Evolutionary conservation across 2,888 invertebrate species (phyloP), one percentile per base, ranked within the genome.

Genomic region (Creontiades dilutus): DNA sequence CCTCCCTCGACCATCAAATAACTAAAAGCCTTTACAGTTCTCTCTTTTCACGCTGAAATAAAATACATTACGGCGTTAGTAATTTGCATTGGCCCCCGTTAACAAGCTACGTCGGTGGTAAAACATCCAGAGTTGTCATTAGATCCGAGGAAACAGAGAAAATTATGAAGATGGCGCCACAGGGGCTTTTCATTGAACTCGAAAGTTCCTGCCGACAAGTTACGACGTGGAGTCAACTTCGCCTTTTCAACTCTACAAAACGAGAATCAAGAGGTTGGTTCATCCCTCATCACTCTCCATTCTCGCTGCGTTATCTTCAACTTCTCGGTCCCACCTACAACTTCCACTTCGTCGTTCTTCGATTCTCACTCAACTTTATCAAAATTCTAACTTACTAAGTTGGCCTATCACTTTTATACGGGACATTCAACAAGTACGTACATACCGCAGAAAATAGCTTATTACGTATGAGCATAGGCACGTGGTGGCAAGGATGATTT

Each of bases 41-140:
- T 4, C 37, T 37, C 37, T 7, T 37, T 37, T 37, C 37, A 37
- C 37, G 7, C 3, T 4, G 37, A 37, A 37, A 37, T 37, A 37
- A 37, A 37, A 37, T 37, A 37, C 2, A 37, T 37, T 37, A 37
- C 7, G 37, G 7, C 7, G 37, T 37, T 7, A 37, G 37, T 52
- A 52, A 52, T 52, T 52, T 16, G 3, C 52, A 14, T 16, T 14
- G 52, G 11, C 52, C 11, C n/a, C 14, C 2, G 52, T 52, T 52
- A 52, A 52, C 52, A 14, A 52, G 52, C 52, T 2, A 16, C 16
- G 16, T 52, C 52, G 16, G 52, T 11, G 11, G 52, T 52, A 52
- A 52, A 52, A 52, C 52, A 52, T 16, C 52, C 61, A 19, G 61
- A 61, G 61, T 61, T 61, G 14, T 61, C 61, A 61, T 61, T 61